These are phyloP conservation scores for Coenobita brevimanus DNA, from an alignment of 1,140 invertebrate species.

Conservation along the genomic window DNA sequence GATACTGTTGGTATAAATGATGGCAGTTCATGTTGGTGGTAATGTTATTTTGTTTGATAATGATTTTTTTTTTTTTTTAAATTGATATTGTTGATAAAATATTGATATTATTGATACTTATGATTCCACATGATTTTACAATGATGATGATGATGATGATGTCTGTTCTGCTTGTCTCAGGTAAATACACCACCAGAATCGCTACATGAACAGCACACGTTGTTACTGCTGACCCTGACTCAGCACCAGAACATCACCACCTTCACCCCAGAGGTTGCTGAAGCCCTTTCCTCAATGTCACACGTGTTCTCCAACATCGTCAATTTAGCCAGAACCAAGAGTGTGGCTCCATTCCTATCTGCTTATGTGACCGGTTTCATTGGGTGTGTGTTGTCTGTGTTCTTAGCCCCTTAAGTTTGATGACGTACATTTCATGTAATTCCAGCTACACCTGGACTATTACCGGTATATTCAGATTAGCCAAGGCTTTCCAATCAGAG, in stretches of 20 bases:
- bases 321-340: background rate
- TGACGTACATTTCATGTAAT: no score
- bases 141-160: no score
- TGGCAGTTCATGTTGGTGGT: no score
- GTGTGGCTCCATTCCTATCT: conserved; percentile 33
- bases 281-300: background rate
- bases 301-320: background rate
- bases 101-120: no score
- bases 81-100: background rate
- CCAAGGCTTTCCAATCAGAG: no score
- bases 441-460: no score
- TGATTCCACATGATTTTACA: no score
- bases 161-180: background rate
- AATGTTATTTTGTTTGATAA: background rate
- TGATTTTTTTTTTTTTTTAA: background rate
- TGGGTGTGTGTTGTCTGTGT: no score
- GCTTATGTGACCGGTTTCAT: conserved; percentile 19
- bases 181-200: conserved; percentile 12
- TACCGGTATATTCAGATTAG: no score
- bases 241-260: conserved; percentile 21
- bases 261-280: background rate
- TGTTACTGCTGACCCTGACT: conserved; percentile 12
- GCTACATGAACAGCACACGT: background rate
- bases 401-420: no score
- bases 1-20: no score